Evolutionary conservation across 1,140 invertebrate species (phyloP).

Genomic region (Popillia japonica): DNA sequence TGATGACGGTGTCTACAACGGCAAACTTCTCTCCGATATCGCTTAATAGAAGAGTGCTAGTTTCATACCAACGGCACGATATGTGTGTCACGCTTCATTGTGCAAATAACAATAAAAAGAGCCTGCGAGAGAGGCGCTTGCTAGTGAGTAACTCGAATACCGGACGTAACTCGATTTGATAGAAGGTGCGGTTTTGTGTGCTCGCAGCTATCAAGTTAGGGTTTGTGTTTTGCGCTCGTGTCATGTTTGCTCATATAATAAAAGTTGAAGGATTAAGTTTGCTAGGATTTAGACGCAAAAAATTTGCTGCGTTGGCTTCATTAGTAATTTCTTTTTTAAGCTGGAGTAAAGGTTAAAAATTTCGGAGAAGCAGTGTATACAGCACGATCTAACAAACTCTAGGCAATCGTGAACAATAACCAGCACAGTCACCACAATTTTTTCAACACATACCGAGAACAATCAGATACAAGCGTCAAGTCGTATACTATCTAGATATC

Average conservation of each 20-base stretch:
- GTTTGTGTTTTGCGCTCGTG: not conserved
- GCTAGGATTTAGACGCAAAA: no score
- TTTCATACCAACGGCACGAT: not conserved
- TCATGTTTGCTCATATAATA: not conserved
- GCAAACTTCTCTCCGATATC: not conserved
- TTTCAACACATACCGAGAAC: not conserved
- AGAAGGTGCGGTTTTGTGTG: not conserved
- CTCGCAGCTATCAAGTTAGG: not conserved
- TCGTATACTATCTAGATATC: not conserved
- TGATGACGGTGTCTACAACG: not conserved
- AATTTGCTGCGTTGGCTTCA: no score
- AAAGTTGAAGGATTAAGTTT: no score
- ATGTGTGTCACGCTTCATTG: constrained; percentile 17
- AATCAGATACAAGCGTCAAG: not conserved
- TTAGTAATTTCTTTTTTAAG: no score
- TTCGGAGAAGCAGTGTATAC: no score
- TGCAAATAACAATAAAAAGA: constrained; percentile 15
- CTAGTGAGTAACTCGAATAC: not conserved
- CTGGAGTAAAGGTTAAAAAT: no score
- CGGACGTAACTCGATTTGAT: constrained; percentile 13
- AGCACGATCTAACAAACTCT: no score
- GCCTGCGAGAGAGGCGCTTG: not conserved
- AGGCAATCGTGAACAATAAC: no score
- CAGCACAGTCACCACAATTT: not conserved
- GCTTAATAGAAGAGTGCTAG: not conserved